A percentile compares a stretch with the other conserved stretches of the same genome.
These are phyloP conservation scores for Coptodon rendalli DNA, from an alignment of 2,113 vertebrate species.

Conservation along the genomic window DNA sequence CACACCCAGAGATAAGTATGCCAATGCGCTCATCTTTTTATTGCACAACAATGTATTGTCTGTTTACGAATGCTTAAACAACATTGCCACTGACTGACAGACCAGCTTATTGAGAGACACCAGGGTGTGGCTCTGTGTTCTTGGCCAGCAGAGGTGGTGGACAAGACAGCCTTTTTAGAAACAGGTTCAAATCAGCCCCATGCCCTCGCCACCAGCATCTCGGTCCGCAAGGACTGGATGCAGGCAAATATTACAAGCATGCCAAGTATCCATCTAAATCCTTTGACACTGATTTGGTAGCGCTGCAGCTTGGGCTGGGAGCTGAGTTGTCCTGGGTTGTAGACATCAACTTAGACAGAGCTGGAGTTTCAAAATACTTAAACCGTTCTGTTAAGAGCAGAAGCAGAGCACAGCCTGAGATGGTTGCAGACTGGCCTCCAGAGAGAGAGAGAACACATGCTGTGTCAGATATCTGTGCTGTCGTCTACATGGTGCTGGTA, in stretches of 20 bases:
- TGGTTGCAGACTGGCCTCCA: constrained; percentile 58
- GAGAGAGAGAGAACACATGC: constrained; percentile 30
- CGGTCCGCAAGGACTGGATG: constrained; percentile 8
- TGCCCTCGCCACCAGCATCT: not conserved
- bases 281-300: constrained; percentile 32
- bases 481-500: constrained; percentile 68
- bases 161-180: constrained; percentile 56
- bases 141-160: constrained; percentile 56
- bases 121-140: constrained; percentile 62
- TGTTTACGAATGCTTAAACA: constrained; percentile 73
- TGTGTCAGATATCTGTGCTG: constrained; percentile 64
- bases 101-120: constrained; percentile 72
- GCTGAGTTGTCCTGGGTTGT: constrained; percentile 49
- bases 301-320: constrained; percentile 13
- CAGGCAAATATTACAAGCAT: not conserved
- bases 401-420: constrained; percentile 59
- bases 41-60: constrained; percentile 82
- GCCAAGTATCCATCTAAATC: not conserved
- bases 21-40: constrained; percentile 87
- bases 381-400: constrained; percentile 38
- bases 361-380: constrained; percentile 29
- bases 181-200: constrained; percentile 49
- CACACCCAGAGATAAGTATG: constrained; percentile 59
- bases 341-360: constrained; percentile 68
- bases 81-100: constrained; percentile 75